Evolutionary conservation across 2,888 invertebrate species (phyloP).

Genomic region (Nemotelus pantherinus): DNA sequence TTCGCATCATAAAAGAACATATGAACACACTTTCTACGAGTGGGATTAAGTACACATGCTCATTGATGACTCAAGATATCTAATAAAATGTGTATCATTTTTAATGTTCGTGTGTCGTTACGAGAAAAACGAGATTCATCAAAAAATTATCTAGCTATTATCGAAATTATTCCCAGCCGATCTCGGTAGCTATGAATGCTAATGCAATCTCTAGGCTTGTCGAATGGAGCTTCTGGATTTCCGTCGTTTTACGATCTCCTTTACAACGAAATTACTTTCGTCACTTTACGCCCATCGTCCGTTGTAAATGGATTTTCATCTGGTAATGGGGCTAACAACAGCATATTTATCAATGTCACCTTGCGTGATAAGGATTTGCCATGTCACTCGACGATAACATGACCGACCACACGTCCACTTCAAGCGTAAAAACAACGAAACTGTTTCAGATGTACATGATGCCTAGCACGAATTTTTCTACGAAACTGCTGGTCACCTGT

Average conservation of each 20-base stretch:
- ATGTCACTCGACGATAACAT: slow-evolving; percentile 36
- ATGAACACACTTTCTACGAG: too few relatives aligned
- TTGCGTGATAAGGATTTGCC: slow-evolving; percentile 37
- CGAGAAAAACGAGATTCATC: too few relatives aligned
- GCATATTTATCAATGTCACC: slow-evolving; percentile 29
- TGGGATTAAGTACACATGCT: too few relatives aligned
- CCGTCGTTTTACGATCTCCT: neutral
- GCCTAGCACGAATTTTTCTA: too few relatives aligned
- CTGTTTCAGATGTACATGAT: neutral
- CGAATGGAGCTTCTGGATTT: neutral
- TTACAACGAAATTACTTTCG: slow-evolving; percentile 1
- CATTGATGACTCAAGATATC: too few relatives aligned
- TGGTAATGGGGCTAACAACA: neutral
- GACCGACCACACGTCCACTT: neutral
- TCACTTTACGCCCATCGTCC: neutral
- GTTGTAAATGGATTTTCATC: neutral
- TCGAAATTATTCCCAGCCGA: slow-evolving; percentile 4
- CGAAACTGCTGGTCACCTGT: too few relatives aligned
- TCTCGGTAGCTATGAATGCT: neutral
- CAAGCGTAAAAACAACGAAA: slow-evolving; percentile 22
- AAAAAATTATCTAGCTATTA: slow-evolving; percentile 3
- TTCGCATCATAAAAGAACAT: too few relatives aligned
- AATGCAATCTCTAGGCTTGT: neutral
- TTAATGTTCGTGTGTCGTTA: too few relatives aligned
- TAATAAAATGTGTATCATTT: too few relatives aligned